Conservation (phyloP, 2,888 invertebrate genomes). For the Proisotoma minuta region DNA sequence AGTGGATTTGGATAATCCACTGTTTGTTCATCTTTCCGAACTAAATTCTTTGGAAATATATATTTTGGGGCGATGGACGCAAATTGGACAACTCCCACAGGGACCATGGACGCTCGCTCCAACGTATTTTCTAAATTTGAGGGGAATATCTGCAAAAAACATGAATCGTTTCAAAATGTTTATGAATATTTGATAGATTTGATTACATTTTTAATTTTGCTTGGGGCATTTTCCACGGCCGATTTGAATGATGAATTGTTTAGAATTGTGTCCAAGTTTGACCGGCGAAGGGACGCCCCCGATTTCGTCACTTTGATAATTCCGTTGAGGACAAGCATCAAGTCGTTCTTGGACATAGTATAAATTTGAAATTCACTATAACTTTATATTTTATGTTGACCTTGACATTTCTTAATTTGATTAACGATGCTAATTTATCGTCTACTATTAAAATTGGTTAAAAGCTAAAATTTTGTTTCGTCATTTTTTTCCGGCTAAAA, state of each 20-base stretch:
- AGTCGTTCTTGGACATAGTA: slow-evolving; percentile 42
- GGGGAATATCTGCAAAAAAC: slow-evolving; percentile 25
- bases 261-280: slow-evolving; percentile 32
- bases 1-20: too few relatives aligned
- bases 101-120: slow-evolving; percentile 65
- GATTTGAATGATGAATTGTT: slow-evolving; percentile 40
- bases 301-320: slow-evolving; percentile 37
- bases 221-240: slow-evolving; percentile 21
- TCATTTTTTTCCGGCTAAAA: too few relatives aligned
- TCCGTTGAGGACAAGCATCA: slow-evolving; percentile 39
- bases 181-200: background rate
- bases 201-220: slow-evolving; percentile 21
- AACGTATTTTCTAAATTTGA: slow-evolving; percentile 46
- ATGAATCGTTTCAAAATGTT: background rate
- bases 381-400: background rate
- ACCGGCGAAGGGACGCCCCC: slow-evolving; percentile 24
- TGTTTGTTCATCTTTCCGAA: background rate
- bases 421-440: too few relatives aligned
- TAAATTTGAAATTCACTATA: background rate
- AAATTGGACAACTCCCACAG: slow-evolving; percentile 65
- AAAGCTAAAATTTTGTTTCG: too few relatives aligned
- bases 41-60: background rate
- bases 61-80: slow-evolving; percentile 45
- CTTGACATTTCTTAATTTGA: background rate
- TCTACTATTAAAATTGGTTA: too few relatives aligned